These are phyloP conservation scores for Nebria brevicollis DNA, from an alignment of 2,888 invertebrate species.

Conservation along the genomic window DNA sequence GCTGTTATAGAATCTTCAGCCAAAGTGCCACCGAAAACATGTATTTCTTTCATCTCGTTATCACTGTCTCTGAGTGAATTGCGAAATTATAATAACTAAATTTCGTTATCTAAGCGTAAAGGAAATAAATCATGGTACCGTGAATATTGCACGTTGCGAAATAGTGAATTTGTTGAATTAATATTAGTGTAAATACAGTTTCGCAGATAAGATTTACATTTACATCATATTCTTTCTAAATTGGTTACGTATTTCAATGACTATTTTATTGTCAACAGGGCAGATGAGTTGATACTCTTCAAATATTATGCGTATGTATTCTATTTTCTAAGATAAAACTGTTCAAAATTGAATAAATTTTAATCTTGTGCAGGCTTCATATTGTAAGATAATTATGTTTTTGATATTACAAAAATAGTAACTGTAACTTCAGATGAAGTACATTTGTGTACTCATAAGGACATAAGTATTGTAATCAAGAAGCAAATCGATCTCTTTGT, in stretches of 20 bases:
- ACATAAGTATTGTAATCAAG: too few species aligned
- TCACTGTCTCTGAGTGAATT: not conserved
- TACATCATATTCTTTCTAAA: not conserved
- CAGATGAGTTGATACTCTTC: not conserved
- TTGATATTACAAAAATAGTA: too few species aligned
- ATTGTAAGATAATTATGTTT: too few species aligned
- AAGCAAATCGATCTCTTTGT: too few species aligned
- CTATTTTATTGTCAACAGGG: not conserved
- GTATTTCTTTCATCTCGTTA: not conserved
- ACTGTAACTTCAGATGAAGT: too few species aligned
- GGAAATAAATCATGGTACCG: not conserved
- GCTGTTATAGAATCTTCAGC: not conserved
- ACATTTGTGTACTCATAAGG: too few species aligned
- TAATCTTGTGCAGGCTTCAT: too few species aligned
- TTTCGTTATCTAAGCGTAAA: not conserved
- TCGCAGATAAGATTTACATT: not conserved
- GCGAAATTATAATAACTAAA: not conserved
- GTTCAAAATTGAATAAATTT: too few species aligned
- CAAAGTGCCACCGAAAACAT: not conserved
- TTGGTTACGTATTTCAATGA: not conserved
- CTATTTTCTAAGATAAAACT: too few species aligned
- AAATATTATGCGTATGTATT: not conserved
- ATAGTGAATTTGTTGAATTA: not conserved
- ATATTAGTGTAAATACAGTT: conserved; percentile 12
- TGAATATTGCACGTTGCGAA: not conserved